A percentile compares a stretch with the other conserved stretches of the same genome.
Evolutionary conservation across 2,888 invertebrate species (phyloP).

Genomic region (Brenthis hecate): DNA sequence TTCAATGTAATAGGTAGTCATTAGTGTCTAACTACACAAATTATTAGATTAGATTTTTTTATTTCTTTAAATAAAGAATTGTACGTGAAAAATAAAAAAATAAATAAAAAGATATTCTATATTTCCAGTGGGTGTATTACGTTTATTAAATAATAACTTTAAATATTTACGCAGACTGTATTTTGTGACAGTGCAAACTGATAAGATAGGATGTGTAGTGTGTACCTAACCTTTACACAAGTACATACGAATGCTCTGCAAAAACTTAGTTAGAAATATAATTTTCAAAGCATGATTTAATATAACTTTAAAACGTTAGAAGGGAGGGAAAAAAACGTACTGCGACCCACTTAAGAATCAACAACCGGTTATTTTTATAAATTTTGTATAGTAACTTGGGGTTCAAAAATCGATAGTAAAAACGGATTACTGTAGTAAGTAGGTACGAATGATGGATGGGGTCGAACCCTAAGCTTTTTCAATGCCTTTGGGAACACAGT

Average conservation of each 20-base stretch:
- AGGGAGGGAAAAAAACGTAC: background rate
- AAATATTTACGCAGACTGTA: constrained; percentile 4
- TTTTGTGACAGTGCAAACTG: constrained; percentile 12
- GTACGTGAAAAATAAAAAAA: too few species aligned
- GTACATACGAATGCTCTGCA: too few species aligned
- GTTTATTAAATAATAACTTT: background rate
- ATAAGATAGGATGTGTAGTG: constrained; percentile 14
- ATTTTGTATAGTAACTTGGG: constrained; percentile 20
- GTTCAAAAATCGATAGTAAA: constrained; percentile 39
- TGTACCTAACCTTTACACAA: constrained; percentile 14
- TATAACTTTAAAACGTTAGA: background rate
- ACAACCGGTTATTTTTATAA: constrained; percentile 13
- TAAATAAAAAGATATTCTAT: background rate
- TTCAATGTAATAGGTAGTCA: too few species aligned
- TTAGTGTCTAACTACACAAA: too few species aligned
- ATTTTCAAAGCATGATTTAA: too few species aligned
- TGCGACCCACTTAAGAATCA: background rate
- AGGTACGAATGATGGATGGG: constrained; percentile 40
- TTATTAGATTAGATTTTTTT: too few species aligned
- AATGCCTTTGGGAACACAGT: constrained; percentile 28
- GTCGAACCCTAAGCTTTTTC: constrained; percentile 29
- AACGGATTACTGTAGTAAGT: constrained; percentile 38
- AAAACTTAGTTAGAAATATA: too few species aligned
- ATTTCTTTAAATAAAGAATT: too few species aligned
- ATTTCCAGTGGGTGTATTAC: background rate